Conservation (phyloP, 1,140 invertebrate genomes). For the Pachypeltis micranthus region DNA sequence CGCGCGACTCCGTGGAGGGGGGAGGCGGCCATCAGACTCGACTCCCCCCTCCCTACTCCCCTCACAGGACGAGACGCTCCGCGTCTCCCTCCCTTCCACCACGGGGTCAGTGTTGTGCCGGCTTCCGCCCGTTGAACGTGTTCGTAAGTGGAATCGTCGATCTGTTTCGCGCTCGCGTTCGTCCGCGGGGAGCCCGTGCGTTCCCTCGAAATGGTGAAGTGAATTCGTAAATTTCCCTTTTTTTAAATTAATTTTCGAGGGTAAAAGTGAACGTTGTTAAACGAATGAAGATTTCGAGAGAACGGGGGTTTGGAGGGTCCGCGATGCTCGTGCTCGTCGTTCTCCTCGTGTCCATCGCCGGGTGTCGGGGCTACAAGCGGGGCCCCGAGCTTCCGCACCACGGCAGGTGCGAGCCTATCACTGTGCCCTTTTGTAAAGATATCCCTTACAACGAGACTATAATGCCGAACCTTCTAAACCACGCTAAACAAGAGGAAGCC, state of each 20-base stretch:
- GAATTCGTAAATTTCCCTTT: background rate
- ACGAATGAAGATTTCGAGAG: background rate
- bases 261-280: background rate
- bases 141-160: no score
- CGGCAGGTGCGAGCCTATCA: slow-evolving; percentile 83
- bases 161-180: background rate
- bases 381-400: slow-evolving; percentile 46
- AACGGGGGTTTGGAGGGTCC: background rate
- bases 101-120: background rate
- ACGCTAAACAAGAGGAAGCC: slow-evolving; percentile 90
- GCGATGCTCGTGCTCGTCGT: background rate
- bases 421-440: slow-evolving; percentile 81
- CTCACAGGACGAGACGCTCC: no score
- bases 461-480: slow-evolving; percentile 87
- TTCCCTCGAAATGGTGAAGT: background rate
- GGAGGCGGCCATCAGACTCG: background rate
- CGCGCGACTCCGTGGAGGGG: background rate
- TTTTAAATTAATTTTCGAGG: background rate
- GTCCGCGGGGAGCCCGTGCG: no score
- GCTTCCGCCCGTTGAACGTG: background rate
- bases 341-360: background rate
- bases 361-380: background rate
- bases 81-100: background rate
- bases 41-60: background rate
- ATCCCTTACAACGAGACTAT: slow-evolving; percentile 92